Conservation (phyloP, 2,113 vertebrate genomes). For the Crotophaga sulcirostris region DNA sequence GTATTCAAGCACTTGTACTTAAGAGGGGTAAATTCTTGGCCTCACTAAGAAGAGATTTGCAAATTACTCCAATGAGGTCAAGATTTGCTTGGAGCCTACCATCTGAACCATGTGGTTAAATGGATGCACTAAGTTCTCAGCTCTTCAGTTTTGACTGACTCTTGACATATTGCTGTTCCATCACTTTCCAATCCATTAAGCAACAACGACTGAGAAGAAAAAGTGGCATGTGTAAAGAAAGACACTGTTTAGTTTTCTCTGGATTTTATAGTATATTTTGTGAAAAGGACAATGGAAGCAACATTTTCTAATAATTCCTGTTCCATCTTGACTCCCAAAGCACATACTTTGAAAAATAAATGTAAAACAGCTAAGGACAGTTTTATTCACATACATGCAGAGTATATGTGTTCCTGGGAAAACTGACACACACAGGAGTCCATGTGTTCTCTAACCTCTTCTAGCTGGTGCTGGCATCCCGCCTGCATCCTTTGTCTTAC, state of each 20-base stretch:
- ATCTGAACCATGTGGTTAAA: background rate
- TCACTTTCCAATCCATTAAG: background rate
- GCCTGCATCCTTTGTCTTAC: background rate
- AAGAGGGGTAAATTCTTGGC: background rate
- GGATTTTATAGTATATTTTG: background rate
- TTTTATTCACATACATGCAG: background rate
- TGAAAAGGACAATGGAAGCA: background rate
- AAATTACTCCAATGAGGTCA: background rate
- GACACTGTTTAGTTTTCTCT: background rate
- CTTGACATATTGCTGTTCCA: background rate
- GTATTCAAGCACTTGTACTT: background rate
- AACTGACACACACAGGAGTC: background rate
- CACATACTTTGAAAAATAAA: background rate
- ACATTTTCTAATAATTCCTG: background rate
- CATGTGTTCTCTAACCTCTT: background rate
- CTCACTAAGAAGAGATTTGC: background rate
- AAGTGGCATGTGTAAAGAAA: background rate
- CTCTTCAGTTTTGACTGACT: background rate
- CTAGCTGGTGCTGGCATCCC: background rate
- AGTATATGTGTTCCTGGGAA: background rate
- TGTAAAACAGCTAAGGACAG: background rate
- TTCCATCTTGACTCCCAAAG: background rate
- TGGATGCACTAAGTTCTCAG: background rate
- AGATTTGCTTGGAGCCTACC: background rate
- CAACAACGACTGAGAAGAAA: background rate